Percentiles rank a stretch among this genome's conserved stretches.
Evolutionary conservation across 2,888 invertebrate species (phyloP).

Genomic region (Trissolcus brochymenae): DNA sequence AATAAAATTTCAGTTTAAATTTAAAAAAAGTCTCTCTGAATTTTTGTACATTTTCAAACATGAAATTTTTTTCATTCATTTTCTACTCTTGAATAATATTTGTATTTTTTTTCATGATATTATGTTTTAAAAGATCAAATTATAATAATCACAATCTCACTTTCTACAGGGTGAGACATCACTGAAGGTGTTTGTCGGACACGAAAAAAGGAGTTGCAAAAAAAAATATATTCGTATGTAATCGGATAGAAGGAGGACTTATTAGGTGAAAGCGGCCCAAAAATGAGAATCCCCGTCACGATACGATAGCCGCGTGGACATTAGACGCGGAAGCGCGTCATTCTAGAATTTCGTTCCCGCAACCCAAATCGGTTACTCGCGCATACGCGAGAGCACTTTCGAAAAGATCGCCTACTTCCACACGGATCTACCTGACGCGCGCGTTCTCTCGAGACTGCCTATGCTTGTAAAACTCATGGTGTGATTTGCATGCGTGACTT

Average conservation of each 20-base stretch:
- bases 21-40: too few relatives aligned
- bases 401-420: constrained; percentile 61
- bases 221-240: constrained; percentile 13
- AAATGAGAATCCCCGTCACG: constrained; percentile 62
- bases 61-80: too few relatives aligned
- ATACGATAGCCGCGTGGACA: constrained; percentile 37
- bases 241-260: constrained; percentile 60
- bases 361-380: constrained; percentile 64
- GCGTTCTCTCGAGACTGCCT: constrained; percentile 1
- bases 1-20: too few relatives aligned
- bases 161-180: too few relatives aligned
- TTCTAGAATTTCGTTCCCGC: constrained; percentile 66
- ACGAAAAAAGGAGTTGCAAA: too few relatives aligned
- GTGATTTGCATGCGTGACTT: constrained; percentile 53
- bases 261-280: constrained; percentile 72
- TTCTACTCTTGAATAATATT: too few relatives aligned
- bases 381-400: constrained; percentile 59
- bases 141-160: too few relatives aligned
- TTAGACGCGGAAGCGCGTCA: constrained; percentile 52
- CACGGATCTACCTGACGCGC: constrained; percentile 51
- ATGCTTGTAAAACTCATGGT: constrained; percentile 22
- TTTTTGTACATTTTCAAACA: too few relatives aligned
- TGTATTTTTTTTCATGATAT: too few relatives aligned
- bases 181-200: too few relatives aligned
- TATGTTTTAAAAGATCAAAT: too few relatives aligned